Percentiles rank a stretch among this genome's conserved stretches.
These are phyloP conservation scores for Embidobia sp. DNA, from an alignment of 2,888 invertebrate genomes.

Conservation along the genomic window DNA sequence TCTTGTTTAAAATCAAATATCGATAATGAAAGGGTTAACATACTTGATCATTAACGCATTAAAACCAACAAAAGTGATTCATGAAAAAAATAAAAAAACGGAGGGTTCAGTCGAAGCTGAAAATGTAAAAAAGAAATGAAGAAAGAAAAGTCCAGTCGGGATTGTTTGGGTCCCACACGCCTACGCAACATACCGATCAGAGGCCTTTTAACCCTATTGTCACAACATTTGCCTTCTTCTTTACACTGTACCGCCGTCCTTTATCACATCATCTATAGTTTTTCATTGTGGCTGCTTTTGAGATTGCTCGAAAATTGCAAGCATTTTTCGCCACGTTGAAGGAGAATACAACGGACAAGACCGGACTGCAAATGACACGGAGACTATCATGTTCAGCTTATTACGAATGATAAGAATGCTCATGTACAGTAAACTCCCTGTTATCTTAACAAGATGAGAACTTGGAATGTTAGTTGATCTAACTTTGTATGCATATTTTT, in stretches of 20 bases:
- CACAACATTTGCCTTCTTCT: conserved; percentile 74
- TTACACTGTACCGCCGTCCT: conserved; percentile 46
- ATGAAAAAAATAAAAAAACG: conserved; percentile 1
- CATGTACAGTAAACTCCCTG: conserved; percentile 31
- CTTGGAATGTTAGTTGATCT: conserved; percentile 10
- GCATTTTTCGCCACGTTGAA: conserved; percentile 14
- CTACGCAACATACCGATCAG: conserved; percentile 62
- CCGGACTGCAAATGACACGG: conserved; percentile 21
- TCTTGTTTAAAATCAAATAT: too few relatives aligned
- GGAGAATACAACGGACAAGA: background rate
- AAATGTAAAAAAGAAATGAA: conserved; percentile 24
- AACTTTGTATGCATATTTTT: background rate
- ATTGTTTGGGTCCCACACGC: conserved; percentile 54
- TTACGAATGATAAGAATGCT: conserved; percentile 44
- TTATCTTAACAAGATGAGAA: conserved; percentile 40
- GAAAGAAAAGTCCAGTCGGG: conserved; percentile 53
- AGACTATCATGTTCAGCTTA: conserved; percentile 35
- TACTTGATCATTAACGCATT: conserved; percentile 3
- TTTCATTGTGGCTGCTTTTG: conserved; percentile 38
- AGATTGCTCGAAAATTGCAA: conserved; percentile 11
- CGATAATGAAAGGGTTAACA: too few relatives aligned
- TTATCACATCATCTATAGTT: conserved; percentile 43
- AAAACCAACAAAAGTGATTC: background rate
- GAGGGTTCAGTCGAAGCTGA: conserved; percentile 9
- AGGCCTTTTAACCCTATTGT: conserved; percentile 61